Evolutionary conservation across 2,888 invertebrate species (phyloP), one percentile per base, ranked within the genome.

Genomic region (Papilio demoleus): DNA sequence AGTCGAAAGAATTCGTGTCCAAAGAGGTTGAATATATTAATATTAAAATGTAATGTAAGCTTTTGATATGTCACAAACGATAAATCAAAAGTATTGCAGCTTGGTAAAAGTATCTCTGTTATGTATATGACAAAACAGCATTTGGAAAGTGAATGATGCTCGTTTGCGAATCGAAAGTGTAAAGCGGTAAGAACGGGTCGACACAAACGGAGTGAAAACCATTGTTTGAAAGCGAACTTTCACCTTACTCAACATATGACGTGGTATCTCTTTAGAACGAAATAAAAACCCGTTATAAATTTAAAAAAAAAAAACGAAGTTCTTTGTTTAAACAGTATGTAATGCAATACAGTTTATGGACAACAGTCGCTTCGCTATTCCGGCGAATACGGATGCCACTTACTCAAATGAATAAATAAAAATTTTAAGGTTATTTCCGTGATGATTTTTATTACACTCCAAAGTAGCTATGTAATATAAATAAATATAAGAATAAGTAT

Each of bases 141-240:
- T 34, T 53, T 31, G 14, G 67, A 67, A 67, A 67, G 67, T 67
- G 5, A 59, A 38, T 38, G 67, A 67, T 27, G 38, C 14, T 27
- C 60, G 42, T 27, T 22, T 38, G 58, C 63, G 62, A 45, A 42
- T 62, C 58, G 62, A 68, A 68, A 68, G 63, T 63, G 36, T 36
- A 56, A n/a, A 53, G n/a, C 14, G 50, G 56, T 53, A 61, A 45
- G 59, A 67, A 56, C 42, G 31, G 53, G 22, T 56, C 62, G 40
- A 53, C 67, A 67, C 61, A 58, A 68, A 36, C 63, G 63, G 70
- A 65, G 71, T 70, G 72, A 71, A 73, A 71, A 71, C 70, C 70
- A 66, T 71, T 73, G 71, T 71, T 67, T 68, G 70, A 47, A 53
- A 68, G 53, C 60, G 31, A 70, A 68, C 72, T 72, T 68, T 70